Percentiles rank a stretch among this genome's conserved stretches.
phyloP scores from a whole-genome alignment of 2,888 invertebrate genomes.

The Papilio elwesi region DNA sequence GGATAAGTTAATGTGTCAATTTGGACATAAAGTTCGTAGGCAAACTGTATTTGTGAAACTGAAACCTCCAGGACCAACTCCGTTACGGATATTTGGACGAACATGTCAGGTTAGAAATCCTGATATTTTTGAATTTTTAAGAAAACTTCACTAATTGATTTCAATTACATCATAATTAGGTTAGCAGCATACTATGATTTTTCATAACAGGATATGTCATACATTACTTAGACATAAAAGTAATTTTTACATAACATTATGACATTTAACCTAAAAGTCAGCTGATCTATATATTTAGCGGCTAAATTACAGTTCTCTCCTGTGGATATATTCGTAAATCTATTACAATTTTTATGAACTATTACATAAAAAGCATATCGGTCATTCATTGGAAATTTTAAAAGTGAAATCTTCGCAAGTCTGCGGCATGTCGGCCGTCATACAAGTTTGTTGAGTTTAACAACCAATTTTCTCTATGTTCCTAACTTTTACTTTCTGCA shows the following conservation, averaged over 20 bases:
- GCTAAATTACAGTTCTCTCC: constrained; percentile 54
- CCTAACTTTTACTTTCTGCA: constrained; percentile 74
- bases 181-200: constrained; percentile 1
- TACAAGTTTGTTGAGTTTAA: constrained; percentile 76
- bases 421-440: constrained; percentile 71
- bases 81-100: constrained; percentile 81
- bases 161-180: constrained; percentile 9
- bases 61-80: constrained; percentile 86
- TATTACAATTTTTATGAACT: constrained; percentile 46
- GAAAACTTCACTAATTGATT: constrained; percentile 13
- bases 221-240: constrained; percentile 43
- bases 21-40: constrained; percentile 88
- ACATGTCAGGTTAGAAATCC: constrained; percentile 76
- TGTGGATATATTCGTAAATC: constrained; percentile 22
- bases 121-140: constrained; percentile 21
- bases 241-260: constrained; percentile 67
- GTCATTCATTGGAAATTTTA: constrained; percentile 59
- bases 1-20: constrained; percentile 92
- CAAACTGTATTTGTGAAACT: constrained; percentile 88
- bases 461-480: constrained; percentile 74
- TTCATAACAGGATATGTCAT: constrained; percentile 15
- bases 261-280: constrained; percentile 65
- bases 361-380: constrained; percentile 29
- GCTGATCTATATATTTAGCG: constrained; percentile 60
- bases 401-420: constrained; percentile 79